Conservation (phyloP, 2,888 invertebrate genomes). For the Gisinianus flammeolus region DNA sequence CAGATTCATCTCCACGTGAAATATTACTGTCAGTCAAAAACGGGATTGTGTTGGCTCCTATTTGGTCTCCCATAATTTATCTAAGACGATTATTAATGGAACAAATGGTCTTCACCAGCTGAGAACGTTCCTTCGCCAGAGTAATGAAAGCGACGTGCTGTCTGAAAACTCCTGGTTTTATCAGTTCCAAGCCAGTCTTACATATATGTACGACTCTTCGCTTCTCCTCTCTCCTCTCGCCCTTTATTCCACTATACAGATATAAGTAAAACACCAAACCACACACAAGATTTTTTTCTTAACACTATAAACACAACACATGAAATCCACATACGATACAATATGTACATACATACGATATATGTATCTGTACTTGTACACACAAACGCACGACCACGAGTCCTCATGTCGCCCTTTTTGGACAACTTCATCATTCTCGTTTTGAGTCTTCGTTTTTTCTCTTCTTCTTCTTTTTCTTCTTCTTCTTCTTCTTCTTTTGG, state of each 20-base stretch:
- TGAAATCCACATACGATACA: too few relatives aligned
- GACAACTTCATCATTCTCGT: conserved; percentile 21
- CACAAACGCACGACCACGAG: too few relatives aligned
- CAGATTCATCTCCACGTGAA: conserved; percentile 37
- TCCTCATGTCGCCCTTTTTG: neutral
- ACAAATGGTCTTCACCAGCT: conserved; percentile 40
- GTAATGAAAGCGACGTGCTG: conserved; percentile 36
- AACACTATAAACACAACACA: too few relatives aligned
- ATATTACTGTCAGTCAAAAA: conserved; percentile 42
- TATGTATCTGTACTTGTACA: too few relatives aligned
- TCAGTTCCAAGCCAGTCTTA: neutral
- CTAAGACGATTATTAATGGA: conserved; percentile 42
- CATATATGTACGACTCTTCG: neutral
- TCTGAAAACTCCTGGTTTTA: conserved; percentile 10
- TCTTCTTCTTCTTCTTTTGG: neutral
- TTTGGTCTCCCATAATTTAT: conserved; percentile 41
- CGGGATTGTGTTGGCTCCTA: conserved; percentile 33
- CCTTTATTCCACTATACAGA: neutral
- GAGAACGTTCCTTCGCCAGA: neutral
- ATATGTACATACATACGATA: neutral
- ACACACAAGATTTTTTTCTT: too few relatives aligned
- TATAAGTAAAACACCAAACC: too few relatives aligned
- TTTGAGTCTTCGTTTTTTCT: neutral
- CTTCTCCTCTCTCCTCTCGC: conserved; percentile 26
- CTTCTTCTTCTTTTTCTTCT: neutral